Percentiles rank a stretch among this genome's conserved stretches.
Evolutionary conservation across 2,797 vertebrate genomes (phyloP).

Genomic region (Xiphorhynchus erythropygius): DNA sequence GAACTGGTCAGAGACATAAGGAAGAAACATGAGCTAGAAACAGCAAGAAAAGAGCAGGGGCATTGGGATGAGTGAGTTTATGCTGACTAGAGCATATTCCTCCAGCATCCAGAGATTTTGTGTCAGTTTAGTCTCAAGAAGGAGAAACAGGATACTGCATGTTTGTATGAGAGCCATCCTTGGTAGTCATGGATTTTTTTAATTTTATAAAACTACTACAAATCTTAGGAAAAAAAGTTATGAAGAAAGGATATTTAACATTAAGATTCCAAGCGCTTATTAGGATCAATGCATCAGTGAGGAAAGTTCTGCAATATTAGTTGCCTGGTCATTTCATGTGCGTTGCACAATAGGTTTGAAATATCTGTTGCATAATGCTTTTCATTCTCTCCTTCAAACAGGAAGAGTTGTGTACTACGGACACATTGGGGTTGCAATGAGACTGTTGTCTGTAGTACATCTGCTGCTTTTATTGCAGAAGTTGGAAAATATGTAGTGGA

Average conservation of each 20-base stretch:
- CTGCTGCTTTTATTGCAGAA: not conserved
- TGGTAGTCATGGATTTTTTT: not conserved
- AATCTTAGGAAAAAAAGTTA: not conserved
- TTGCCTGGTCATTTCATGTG: not conserved
- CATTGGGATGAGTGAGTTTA: not conserved
- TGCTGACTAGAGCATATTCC: not conserved
- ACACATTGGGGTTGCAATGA: not conserved
- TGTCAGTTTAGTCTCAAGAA: not conserved
- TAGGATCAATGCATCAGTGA: not conserved
- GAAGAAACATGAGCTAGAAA: not conserved
- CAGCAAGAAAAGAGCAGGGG: not conserved
- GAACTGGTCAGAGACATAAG: not conserved
- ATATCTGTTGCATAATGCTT: not conserved
- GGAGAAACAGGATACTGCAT: not conserved
- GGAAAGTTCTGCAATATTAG: not conserved
- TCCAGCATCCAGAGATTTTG: not conserved
- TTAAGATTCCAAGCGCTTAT: not conserved
- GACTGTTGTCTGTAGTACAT: not conserved
- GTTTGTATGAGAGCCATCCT: not conserved
- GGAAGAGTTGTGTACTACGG: not conserved
- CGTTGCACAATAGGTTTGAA: not conserved
- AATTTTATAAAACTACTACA: not conserved
- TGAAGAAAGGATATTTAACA: not conserved
- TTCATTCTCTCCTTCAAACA: not conserved
- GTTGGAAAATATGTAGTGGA: constrained; percentile 13